phyloP scores from a whole-genome alignment of 2,113 vertebrate species.

The Salvator merianae region DNA sequence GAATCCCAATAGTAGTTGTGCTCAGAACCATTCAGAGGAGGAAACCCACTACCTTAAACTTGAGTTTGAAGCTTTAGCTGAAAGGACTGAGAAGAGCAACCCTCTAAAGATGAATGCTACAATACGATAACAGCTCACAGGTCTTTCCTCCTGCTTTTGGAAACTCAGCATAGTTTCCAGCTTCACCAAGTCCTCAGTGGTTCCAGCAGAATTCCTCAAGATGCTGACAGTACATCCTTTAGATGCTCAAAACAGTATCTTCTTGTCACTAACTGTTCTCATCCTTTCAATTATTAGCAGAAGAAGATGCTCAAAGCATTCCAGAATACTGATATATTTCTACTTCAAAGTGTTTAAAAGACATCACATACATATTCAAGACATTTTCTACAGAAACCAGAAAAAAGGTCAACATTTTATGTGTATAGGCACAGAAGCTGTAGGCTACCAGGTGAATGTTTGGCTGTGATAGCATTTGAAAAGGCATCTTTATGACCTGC shows the following conservation, averaged over 20 bases:
- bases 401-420: not conserved
- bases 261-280: not conserved
- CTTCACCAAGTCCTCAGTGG: not conserved
- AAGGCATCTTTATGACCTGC: not conserved
- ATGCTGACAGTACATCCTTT: not conserved
- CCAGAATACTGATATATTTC: fast-evolving
- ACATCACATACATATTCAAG: not conserved
- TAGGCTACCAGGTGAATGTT: fast-evolving
- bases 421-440: not conserved
- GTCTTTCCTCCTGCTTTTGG: not conserved
- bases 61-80: fast-evolving
- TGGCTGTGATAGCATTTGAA: not conserved
- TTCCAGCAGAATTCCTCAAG: not conserved
- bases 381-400: not conserved
- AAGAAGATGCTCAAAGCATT: not conserved
- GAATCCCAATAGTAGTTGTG: not conserved
- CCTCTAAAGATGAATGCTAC: not conserved
- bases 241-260: not conserved
- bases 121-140: fast-evolving
- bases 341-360: not conserved
- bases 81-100: not conserved
- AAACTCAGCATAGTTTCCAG: not conserved
- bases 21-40: fast-evolving
- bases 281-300: not conserved
- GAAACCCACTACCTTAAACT: not conserved